Base-by-base conservation (phyloP, 2,797 vertebrate species). In the Esox masquinongy region DNA sequence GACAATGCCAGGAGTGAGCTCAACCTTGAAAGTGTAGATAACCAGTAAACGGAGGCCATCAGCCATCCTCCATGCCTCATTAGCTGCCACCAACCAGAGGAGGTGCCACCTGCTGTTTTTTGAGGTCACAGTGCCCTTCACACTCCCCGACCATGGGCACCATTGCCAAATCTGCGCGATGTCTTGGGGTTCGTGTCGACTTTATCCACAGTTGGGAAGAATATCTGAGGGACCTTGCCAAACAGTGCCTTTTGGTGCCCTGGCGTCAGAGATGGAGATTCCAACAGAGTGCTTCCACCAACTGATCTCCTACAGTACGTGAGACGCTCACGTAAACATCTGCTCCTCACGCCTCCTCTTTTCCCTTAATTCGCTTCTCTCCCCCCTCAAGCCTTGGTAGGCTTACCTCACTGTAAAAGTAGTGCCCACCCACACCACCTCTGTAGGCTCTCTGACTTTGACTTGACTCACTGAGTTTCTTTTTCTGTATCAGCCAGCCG, bases 91-190 rank as follows among this genome's bases (percentile, higher is more conserved):
- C 78, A 73, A 80, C 88, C 86, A 89, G 74, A 85, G 79, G 85
- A 86, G 87, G 86, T 75, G 74, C 83, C 88, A 87, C 88, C 89
- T 88, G 87, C 89, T 82, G 70, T 74, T 29, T n/a, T 69, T n/a
- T 84, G 92, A 93, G 89, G 91, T 90, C 77, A 51, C 5, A 0
- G 16, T 66, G 87, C 72, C 84, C 91, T 89, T 87, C 75, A 72
- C 77, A 2, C 59, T 6, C 16, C 72, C 67, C 53, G 49, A 64
- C 77, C 47, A 72, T 36, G 50, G 31, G 14, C 50, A n/a, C 4
- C 36, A 5, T 34, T 50, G 68, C 69, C 75, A 72, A 17, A 11
- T 19, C 14, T 6, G 29, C 19, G 49, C 7, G 49, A 14, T 9
- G 29, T 17, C 50, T 31, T 2, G 3, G 70, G 70, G 51, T 56